These are phyloP conservation scores for Gari tellinella DNA, from an alignment of 2,888 invertebrate genomes.

Conservation along the genomic window DNA sequence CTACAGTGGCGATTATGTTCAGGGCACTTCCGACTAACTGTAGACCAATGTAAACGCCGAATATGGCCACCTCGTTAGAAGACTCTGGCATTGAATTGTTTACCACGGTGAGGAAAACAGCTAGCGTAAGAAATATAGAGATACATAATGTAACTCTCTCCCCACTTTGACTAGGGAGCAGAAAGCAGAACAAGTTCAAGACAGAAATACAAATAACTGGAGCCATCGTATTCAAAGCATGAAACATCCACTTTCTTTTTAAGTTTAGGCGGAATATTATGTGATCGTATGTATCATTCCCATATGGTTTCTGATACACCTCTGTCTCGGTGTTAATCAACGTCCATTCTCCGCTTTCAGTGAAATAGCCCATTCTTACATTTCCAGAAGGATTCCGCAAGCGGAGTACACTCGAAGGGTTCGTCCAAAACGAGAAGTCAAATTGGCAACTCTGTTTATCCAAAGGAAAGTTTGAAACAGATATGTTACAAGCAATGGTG, in stretches of 20 bases:
- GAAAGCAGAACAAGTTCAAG: conserved; percentile 43
- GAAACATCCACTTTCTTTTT: conserved; percentile 39
- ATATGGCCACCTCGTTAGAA: conserved; percentile 61
- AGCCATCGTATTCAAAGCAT: conserved; percentile 37
- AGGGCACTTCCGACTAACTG: conserved; percentile 61
- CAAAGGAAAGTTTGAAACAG: conserved; percentile 55
- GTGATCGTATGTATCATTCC: conserved; percentile 26
- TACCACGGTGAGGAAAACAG: conserved; percentile 61
- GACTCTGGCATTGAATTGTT: conserved; percentile 62
- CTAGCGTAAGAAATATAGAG: conserved; percentile 61
- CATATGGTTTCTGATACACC: conserved; percentile 10
- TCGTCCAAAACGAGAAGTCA: conserved; percentile 57
- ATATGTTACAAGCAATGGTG: conserved; percentile 45
- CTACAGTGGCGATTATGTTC: conserved; percentile 54
- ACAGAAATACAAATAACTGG: conserved; percentile 48
- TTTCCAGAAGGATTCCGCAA: conserved; percentile 8
- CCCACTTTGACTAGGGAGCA: conserved; percentile 46
- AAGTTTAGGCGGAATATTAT: conserved; percentile 12
- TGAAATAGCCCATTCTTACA: conserved; percentile 18
- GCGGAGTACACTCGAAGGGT: conserved; percentile 23
- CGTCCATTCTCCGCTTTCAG: conserved; percentile 45
- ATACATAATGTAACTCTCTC: conserved; percentile 52
- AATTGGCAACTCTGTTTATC: conserved; percentile 60
- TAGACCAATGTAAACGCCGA: conserved; percentile 59
- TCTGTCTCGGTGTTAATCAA: neutral